Conservation (phyloP, 1,140 invertebrate genomes). For the Arctopsyche grandis region DNA sequence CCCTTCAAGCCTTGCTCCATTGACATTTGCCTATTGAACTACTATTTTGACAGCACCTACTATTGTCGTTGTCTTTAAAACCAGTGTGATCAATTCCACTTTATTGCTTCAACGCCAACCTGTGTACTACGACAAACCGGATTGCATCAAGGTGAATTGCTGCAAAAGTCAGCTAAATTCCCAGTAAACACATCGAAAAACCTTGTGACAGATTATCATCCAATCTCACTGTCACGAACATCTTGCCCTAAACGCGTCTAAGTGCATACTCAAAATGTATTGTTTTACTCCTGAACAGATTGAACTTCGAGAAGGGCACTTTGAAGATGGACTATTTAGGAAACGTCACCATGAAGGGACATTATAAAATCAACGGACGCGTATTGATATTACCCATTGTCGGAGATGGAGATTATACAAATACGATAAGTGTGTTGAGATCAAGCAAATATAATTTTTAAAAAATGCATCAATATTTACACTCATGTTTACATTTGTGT, state of each 20-base stretch:
- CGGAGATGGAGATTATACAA: conserved; percentile 68
- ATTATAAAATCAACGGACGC: conserved; percentile 69
- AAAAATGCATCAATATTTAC: conserved; percentile 7
- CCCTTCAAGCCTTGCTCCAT: not conserved
- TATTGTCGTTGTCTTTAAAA: no score
- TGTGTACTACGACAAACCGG: not conserved
- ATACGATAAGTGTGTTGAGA: conserved; percentile 68
- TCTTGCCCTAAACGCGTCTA: not conserved
- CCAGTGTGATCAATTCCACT: not conserved
- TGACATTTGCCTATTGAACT: not conserved
- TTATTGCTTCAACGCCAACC: not conserved
- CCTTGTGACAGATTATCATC: conserved; percentile 2
- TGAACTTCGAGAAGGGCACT: conserved; percentile 58
- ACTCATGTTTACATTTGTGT: not conserved
- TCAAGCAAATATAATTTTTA: not conserved
- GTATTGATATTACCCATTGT: conserved; percentile 70
- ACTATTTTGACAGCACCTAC: no score
- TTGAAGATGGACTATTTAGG: conserved; percentile 61
- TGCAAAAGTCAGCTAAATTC: not conserved
- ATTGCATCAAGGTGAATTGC: conserved; percentile 16
- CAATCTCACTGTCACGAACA: not conserved
- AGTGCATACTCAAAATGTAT: not conserved
- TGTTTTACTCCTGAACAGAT: conserved; percentile 53
- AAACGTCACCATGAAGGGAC: conserved; percentile 64
- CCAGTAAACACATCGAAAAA: not conserved